Percentiles rank a stretch among this genome's conserved stretches.
These are phyloP conservation scores for Climacteris rufus DNA, from an alignment of 2,113 vertebrate species.

Conservation along the genomic window DNA sequence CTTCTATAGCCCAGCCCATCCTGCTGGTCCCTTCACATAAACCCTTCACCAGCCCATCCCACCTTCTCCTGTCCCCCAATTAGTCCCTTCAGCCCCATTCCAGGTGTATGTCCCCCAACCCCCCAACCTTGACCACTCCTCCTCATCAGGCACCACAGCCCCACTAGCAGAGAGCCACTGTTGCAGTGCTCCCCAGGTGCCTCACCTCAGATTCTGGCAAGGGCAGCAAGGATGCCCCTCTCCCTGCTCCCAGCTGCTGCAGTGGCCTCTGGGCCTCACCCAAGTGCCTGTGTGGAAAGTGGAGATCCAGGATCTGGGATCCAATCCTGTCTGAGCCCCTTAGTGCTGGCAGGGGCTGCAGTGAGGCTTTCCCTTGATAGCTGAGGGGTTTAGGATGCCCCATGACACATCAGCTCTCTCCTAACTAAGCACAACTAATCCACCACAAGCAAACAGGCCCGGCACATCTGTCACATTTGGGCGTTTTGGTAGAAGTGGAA, in stretches of 20 bases:
- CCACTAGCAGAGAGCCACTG: neutral
- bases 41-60: neutral
- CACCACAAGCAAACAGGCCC: neutral
- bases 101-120: neutral
- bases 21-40: accelerated
- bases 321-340: neutral
- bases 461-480: accelerated
- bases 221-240: neutral
- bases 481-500: neutral
- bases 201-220: neutral
- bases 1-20: too few relatives aligned
- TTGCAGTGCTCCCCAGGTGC: neutral
- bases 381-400: neutral
- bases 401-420: neutral
- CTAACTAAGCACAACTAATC: neutral
- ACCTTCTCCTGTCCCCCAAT: neutral
- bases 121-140: accelerated
- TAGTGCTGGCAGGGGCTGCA: too few relatives aligned
- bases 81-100: neutral
- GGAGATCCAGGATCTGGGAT: neutral
- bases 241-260: neutral
- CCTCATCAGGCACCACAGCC: accelerated
- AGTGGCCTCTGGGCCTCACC: neutral
- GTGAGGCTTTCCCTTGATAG: neutral
- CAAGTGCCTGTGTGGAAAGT: neutral